Evolutionary conservation across 2,797 vertebrate genomes (phyloP).

Genomic region (Acanthurus tractus): DNA sequence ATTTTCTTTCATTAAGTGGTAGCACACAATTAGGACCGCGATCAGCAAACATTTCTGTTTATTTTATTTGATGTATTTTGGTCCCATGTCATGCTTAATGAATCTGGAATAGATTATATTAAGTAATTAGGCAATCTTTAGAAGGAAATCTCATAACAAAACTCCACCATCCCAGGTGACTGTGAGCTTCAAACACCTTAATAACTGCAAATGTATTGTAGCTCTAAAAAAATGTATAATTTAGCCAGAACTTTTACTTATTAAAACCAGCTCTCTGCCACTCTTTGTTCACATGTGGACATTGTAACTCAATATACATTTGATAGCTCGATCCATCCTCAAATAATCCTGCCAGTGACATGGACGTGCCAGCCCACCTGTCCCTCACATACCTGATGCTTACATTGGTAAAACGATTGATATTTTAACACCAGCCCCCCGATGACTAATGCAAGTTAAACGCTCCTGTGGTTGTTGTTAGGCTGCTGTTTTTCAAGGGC

Average conservation of each 20-base stretch:
- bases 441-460: constrained; percentile 76
- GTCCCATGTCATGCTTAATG: not conserved
- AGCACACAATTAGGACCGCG: not conserved
- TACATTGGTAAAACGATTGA: constrained; percentile 59
- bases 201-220: not conserved
- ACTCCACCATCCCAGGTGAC: not conserved
- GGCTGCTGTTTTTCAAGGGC: constrained; percentile 77
- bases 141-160: not conserved
- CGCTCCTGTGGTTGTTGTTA: constrained; percentile 79
- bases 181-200: not conserved
- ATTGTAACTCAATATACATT: constrained; percentile 30
- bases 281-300: constrained; percentile 27
- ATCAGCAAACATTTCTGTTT: not conserved
- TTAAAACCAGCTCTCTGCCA: not conserved
- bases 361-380: constrained; percentile 21
- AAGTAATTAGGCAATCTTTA: not conserved
- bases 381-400: constrained; percentile 54
- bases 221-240: too few relatives aligned
- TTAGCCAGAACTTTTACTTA: too few relatives aligned
- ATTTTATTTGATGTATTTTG: constrained; percentile 3
- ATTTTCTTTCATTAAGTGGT: not conserved
- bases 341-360: constrained; percentile 54
- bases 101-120: not conserved
- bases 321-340: constrained; percentile 30
- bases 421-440: constrained; percentile 65